Evolutionary conservation across 2,113 vertebrate species (phyloP), one percentile per base, ranked within the genome.

Genomic region (Egretta garzetta): DNA sequence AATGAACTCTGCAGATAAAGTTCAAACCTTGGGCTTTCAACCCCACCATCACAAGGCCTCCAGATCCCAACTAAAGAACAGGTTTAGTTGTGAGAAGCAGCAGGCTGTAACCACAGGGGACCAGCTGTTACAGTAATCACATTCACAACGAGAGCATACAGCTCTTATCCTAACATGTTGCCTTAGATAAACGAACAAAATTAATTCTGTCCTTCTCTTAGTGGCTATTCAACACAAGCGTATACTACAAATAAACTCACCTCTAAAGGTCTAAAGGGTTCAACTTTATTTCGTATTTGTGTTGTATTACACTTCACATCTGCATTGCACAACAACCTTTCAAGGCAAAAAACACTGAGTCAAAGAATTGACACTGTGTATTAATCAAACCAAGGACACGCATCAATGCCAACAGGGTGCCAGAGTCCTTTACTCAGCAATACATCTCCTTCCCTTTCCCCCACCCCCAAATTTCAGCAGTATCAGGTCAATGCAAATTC

Each of bases 381-480:
- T 41, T 64, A 68, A 64, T 63, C 26, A 59, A 62, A 52, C 32
- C 37, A 76, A 87, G 33, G 8, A 23, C 4, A 19, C 10, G 16
- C 73, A 49, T 33, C 60, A 49, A 35, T n/a, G 35, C 45, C 0
- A 2, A 55, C 12, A 62, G 27, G 16, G 73, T 0, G 0, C 20
- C 32, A 20, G 18, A 72, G 28, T 60, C 45, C 14, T 77, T 43
- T n/a, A n/a, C 22, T 68, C 63, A 28, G 27, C 10, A 20, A 63
- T 22, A 32, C 4, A 33, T 4, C 26, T 39, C 30, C 45, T 66
- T 47, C 12, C 30, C 35, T 76, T 41, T 21, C 30, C 22, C 23
- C 22, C 6, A 10, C 15, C 14, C 1, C 12, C 35, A 28, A 28
- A 66, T 53, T 58, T 79, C 47, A 75, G 14, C 16, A 66, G 21